Base-by-base conservation (phyloP, 2,113 vertebrate genomes). In the Lagopus muta region DNA sequence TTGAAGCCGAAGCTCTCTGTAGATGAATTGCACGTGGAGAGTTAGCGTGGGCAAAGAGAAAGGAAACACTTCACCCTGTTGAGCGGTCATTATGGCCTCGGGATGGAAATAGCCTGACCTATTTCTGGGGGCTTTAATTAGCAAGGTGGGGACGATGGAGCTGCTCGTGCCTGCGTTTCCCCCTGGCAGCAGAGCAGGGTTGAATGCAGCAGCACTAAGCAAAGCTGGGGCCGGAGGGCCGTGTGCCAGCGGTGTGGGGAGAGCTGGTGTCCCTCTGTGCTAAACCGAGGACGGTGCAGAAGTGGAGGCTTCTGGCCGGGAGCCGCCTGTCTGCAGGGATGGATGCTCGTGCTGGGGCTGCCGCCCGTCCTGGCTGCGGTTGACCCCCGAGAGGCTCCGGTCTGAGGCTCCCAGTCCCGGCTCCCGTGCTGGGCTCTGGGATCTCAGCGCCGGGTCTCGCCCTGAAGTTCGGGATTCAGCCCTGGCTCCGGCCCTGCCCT, bases 91-190 rank as follows among this genome's bases (percentile, higher is more conserved):
- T 79, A 20, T 6, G 66, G 78, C 42, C 61, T 73, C 34, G 0
- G 1, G 67, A 72, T 76, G 55, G 74, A 89, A 94, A 82, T 6
- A 86, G 81, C 14, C 55, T 66, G 91, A 89, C 78, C 77, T 89
- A 85, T 87, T 94, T 93, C 84, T 91, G 75, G 50, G 50, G 1
- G 3, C 50, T 89, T 93, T 96, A 93, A 89, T 85, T 89, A 93
- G 71, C 50, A 80, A 89, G 89, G 92, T 85, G 89, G 78, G 77
- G 70, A 61, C 86, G 88, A 10, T 25, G 60, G 45, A 20, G 57
- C 42, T 42, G 82, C 25, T 38, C 15, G 9, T 86, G 60, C 52
- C 75, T 64, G 73, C 73, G 0, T 0, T 38, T 52, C 32, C 16
- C 34, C 9, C 15, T 32, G 66, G 67, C 58, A 79, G 52, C 16